Base-by-base conservation (phyloP, 2,888 invertebrate species). In the Drosophila glabriapex region DNA sequence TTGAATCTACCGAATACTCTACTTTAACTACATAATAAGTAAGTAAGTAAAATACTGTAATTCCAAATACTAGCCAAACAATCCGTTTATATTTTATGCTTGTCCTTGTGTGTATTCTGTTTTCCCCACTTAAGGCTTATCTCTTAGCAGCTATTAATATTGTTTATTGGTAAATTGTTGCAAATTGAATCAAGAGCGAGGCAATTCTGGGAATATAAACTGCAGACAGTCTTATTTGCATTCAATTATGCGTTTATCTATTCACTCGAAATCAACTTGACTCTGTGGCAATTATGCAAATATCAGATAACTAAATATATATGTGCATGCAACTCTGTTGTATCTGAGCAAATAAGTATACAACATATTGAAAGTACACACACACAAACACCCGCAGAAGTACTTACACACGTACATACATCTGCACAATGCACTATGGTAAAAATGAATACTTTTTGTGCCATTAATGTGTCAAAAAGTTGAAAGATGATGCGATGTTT, bases 121-220 rank as follows among this genome's bases (percentile, higher is more conserved):
- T 46, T 46, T 22, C 6, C 0, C 19, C 14, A 46, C 46, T 49
- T 63, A 25, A 37, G 16, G 22, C 14, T 33, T 56, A 50, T 33
- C 52, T 55, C 16, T 19, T 46, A 46, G 43, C 62, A 33, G 60
- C 46, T 22, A 49, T 72, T 65, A 43, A 52, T 37, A 58, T 75
- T 52, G 52, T 78, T 31, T 35, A 39, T 46, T 50, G 14, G 16
- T 6, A 39, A 53, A 56, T 10, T 61, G 46, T 70, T 70, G 79
- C 83, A 82, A 80, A 83, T 68, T 80, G 80, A 70, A 67, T 82
- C 68, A 64, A 65, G 64, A 59, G 52, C 39, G 37, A 49, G 50
- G 43, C 19, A 54, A 74, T 59, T 61, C 41, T 33, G 64, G n/a
- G 22, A 61, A 56, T 61, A 25, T 3, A 14, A 46, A 49, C 16